Evolutionary conservation across 2,888 invertebrate genomes (phyloP).

Genomic region (Neuroscelio doddi): DNA sequence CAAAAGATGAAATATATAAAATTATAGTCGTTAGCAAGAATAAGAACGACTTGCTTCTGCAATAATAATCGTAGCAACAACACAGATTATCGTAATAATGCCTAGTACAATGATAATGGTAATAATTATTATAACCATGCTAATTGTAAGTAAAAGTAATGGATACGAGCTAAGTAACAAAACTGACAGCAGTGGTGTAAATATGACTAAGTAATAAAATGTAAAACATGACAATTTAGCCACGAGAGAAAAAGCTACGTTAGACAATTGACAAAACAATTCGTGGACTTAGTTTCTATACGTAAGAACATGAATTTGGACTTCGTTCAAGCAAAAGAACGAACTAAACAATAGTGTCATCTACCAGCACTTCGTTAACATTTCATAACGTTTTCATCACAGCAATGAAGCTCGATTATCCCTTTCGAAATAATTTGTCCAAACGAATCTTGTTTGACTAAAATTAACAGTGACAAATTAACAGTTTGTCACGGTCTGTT

Average conservation of each 20-base stretch:
- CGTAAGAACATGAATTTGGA: conserved; percentile 5
- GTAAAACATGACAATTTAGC: conserved; percentile 6
- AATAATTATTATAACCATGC: conserved; percentile 9
- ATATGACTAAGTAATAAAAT: conserved; percentile 22
- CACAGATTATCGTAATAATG: conserved; percentile 33
- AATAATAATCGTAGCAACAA: conserved; percentile 31
- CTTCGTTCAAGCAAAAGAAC: background rate
- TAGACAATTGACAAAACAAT: conserved; percentile 3
- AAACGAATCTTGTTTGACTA: background rate
- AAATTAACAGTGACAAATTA: background rate
- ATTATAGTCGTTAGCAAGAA: conserved; percentile 25
- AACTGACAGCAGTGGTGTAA: conserved; percentile 18
- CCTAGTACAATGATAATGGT: conserved; percentile 35
- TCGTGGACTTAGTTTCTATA: background rate
- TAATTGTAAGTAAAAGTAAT: conserved; percentile 33
- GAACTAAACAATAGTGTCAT: background rate
- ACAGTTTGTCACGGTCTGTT: background rate
- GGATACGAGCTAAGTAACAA: conserved; percentile 37
- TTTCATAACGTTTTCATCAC: background rate
- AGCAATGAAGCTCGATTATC: too few species aligned
- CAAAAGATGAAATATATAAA: conserved; percentile 22
- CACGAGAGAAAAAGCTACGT: background rate
- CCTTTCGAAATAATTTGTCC: background rate
- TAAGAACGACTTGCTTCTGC: conserved; percentile 27
- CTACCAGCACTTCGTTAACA: background rate